Conservation (phyloP, 2,888 invertebrate genomes). For the Callimorpha dominula region DNA sequence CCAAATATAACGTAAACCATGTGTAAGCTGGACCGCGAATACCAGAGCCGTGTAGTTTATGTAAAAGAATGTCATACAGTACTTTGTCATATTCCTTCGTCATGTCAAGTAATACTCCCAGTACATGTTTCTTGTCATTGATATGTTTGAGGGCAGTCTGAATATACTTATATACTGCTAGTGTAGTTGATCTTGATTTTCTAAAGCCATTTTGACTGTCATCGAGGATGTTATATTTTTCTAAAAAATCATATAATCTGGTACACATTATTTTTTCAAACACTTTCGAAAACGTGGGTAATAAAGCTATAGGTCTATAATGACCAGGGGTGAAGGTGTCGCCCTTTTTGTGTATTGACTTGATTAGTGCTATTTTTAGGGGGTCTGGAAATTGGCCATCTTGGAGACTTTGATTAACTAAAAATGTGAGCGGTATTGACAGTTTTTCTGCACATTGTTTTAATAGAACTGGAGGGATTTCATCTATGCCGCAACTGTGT, state of each 20-base stretch:
- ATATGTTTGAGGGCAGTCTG: slow-evolving; percentile 3
- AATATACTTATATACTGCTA: slow-evolving; percentile 5
- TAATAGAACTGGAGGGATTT: too few species aligned
- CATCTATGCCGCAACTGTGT: too few species aligned
- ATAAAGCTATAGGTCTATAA: too few species aligned
- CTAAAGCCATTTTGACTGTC: slow-evolving; percentile 6
- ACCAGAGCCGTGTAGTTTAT: neutral
- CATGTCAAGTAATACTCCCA: slow-evolving; percentile 3
- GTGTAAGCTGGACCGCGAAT: neutral
- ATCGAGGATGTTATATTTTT: slow-evolving; percentile 2
- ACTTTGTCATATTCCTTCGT: slow-evolving; percentile 1
- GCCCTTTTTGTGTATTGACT: too few species aligned
- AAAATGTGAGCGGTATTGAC: too few species aligned
- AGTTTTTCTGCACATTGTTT: too few species aligned
- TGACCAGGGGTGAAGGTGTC: too few species aligned
- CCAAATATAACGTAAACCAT: neutral
- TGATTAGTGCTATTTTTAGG: too few species aligned
- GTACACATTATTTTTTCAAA: too few species aligned
- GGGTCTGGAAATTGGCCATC: too few species aligned
- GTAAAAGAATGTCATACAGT: neutral
- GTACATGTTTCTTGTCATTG: slow-evolving; percentile 6
- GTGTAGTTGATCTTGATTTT: slow-evolving; percentile 10
- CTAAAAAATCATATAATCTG: neutral
- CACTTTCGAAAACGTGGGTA: too few species aligned
- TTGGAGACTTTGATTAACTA: too few species aligned